Percentiles rank a stretch among this genome's conserved stretches.
Evolutionary conservation across 2,113 vertebrate genomes (phyloP).

Genomic region (Caloenas nicobarica): DNA sequence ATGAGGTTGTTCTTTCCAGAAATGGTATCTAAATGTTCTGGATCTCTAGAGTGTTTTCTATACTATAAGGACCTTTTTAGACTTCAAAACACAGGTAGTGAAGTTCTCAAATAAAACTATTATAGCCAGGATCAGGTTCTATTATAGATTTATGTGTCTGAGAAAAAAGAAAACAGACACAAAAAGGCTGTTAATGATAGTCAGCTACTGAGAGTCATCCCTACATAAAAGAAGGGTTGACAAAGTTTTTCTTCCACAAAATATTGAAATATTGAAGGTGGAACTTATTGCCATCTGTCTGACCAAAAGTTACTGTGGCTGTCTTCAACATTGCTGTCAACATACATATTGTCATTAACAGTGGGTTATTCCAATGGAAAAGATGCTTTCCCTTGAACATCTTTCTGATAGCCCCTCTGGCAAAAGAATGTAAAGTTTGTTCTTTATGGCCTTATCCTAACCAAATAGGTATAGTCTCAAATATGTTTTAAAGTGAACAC

Average conservation of each 20-base stretch:
- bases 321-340: background rate
- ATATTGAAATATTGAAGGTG: background rate
- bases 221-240: background rate
- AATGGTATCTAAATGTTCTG: background rate
- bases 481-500: background rate
- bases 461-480: background rate
- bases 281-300: background rate
- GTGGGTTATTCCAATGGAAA: background rate
- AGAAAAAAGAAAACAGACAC: background rate
- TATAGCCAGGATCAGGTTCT: background rate
- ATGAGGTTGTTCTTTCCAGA: background rate
- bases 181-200: background rate
- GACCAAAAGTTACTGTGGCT: background rate
- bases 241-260: background rate
- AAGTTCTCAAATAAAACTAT: background rate
- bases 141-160: background rate
- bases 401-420: background rate
- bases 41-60: background rate
- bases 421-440: background rate
- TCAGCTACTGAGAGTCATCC: background rate
- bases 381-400: background rate
- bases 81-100: background rate
- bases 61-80: background rate
- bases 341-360: background rate
- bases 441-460: background rate